Evolutionary conservation across 2,888 invertebrate species (phyloP).

Genomic region (Eupithecia inturbata): DNA sequence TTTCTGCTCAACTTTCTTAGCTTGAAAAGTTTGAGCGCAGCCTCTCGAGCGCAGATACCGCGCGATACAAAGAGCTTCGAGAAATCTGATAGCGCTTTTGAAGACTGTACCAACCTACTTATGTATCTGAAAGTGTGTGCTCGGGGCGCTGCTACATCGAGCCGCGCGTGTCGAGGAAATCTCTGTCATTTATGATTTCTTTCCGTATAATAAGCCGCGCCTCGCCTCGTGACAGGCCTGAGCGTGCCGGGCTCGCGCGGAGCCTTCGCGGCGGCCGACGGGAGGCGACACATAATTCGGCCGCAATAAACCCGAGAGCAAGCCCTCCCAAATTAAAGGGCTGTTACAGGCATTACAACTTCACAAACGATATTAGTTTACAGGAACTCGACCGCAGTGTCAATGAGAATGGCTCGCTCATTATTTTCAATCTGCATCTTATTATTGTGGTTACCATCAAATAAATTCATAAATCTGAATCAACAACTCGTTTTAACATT

Average conservation of each 20-base stretch:
- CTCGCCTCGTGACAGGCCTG: not conserved
- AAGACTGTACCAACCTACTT: not conserved
- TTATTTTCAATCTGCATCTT: not conserved
- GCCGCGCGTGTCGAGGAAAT: not conserved
- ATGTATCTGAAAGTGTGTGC: not conserved
- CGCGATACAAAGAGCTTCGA: not conserved
- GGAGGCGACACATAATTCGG: slow-evolving; percentile 20
- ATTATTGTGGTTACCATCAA: not conserved
- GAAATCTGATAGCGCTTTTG: slow-evolving; percentile 3
- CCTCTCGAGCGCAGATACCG: slow-evolving; percentile 1
- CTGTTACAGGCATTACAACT: slow-evolving; percentile 25
- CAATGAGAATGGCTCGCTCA: not conserved
- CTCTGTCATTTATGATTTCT: not conserved
- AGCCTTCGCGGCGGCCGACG: not conserved
- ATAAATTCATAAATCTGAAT: not conserved
- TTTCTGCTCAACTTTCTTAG: slow-evolving; percentile 10
- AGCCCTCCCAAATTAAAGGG: slow-evolving; percentile 16
- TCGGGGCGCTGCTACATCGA: not conserved
- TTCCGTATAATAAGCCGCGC: not conserved
- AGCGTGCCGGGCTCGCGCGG: not conserved
- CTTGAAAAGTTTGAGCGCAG: slow-evolving; percentile 15
- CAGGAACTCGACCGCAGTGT: slow-evolving; percentile 4
- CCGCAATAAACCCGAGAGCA: slow-evolving; percentile 14
- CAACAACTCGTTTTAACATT: no score
- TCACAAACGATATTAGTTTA: slow-evolving; percentile 28